Base-by-base conservation (phyloP, 1,140 invertebrate genomes). In the Atta colombica region DNA sequence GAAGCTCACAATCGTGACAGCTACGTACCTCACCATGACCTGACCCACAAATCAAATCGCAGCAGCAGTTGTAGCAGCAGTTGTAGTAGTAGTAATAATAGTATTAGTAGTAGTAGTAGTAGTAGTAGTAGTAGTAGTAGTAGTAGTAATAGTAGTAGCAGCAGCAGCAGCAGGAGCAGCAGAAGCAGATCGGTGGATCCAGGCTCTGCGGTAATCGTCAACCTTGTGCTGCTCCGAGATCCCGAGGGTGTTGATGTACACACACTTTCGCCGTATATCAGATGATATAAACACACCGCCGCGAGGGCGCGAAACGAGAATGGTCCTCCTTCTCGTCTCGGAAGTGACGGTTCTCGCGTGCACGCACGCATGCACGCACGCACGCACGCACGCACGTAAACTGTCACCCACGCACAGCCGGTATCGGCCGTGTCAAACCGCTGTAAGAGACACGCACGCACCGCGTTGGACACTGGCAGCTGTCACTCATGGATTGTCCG, bases 21-120 rank as follows among this genome's bases (percentile, higher is more conserved):
- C 21, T 85, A 69, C 94, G 58, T 93, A 94, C 94, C 94, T 95
- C 89, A 95, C 94, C 94, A 94, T 95, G 93, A 92, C 93, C 91
- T 89, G 90, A 89, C 87, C 87, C 88, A 90, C 87, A 86, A 93
- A 87, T 87, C 60, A 91, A 82, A 87, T 68, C 82, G 88, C 75
- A 63, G 63, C 55, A 69, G 45, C 69, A 72, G 71, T 0, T n/a
- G 14, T 18, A 0, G 35, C 6, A 49, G 49, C 3, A n/a, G 6
- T 3, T 25, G 31, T 6, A 31, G 71, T 0, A 21, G 14, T 12
- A 0, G 35, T 1, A 49, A 25, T 31, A 31, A 3, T 31, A 2
- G 28, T 28, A 28, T 21, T 21, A 21, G 21, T 7, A n/a, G 6
- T 3, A 45, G 31, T 6, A 31, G 71, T 0, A 21, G 14, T 12